Evolutionary conservation across 2,113 vertebrate genomes (phyloP), one percentile per base, ranked within the genome.

Genomic region (Cephalopterus ornatus): DNA sequence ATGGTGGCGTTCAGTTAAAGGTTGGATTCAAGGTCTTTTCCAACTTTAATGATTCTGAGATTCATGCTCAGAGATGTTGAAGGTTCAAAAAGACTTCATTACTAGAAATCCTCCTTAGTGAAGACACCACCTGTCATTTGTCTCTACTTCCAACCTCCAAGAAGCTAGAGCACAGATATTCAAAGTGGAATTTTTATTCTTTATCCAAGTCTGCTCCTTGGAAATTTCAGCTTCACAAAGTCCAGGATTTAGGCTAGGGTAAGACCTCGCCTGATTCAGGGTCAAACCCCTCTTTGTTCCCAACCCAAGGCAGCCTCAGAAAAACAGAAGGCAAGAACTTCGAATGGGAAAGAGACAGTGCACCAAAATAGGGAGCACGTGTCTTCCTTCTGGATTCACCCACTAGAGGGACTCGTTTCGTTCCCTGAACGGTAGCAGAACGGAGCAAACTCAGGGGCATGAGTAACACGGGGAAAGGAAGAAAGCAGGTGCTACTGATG

Each of bases 271-370:
- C 50, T 84, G 55, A 77, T 52, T 88, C 47, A 33, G 9, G 11
- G 47, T 63, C 59, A 80, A 47, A 58, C 41, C 3, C 16, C 11
- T 56, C 46, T 37, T 50, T 81, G 33, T 61, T 92, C 94, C 33
- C 39, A 76, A 71, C 5, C 10, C 30, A 33, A 63, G 33, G 19
- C 47, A 89, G 24, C 47, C 73, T 32, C 35, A 63, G 42, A 22
- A 52, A 76, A 77, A 42, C 46, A 49, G 46, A 85, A 88, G 27
- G 33, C 2, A 41, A 12, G 49, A 76, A 61, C 27, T 91, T 63
- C 6, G 5, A 74, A 35, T 18, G 42, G 24, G 33, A 63, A 67
- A 86, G 22, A 18, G 6, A 7, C 3, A 21, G 21, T 0, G 0
- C 19, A 33, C n/a, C n/a, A 27, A 67, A 80, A 37, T 13, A 42